Base-by-base conservation (phyloP, 2,797 vertebrate genomes). In the Gobio occitaniae region DNA sequence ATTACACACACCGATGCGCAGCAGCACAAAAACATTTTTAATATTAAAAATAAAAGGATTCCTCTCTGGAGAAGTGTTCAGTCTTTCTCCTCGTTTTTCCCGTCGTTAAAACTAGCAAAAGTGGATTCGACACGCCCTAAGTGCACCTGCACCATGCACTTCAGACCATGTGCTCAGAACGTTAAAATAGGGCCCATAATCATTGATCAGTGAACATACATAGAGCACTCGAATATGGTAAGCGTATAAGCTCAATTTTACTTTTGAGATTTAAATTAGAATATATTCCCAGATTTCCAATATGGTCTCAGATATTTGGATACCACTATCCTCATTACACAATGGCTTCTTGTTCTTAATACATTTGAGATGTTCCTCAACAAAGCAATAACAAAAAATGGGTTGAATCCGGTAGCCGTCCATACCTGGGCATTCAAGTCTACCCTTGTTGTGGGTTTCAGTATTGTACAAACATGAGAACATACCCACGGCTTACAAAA, bases 381-480 rank as follows among this genome's bases (percentile, higher is more conserved):
- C 21, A 74, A 82, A 21, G 41, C 52, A 71, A 19, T 71, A 47
- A 25, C 29, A 50, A 25, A 25, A 61, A 65, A 50, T 16, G 44
- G 12, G 19, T 50, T 65, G 59, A 75, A 83, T 75, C 47, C 0
- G 59, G 41, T 50, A 54, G 11, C 25, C 13, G 17, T 84, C 50
- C 63, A 70, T 78, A 78, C 6, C 38, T 78, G 75, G 29, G 69
- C 76, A 79, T 70, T 78, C 68, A 50, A 52, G n/a, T 85, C 66
- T 41, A 52, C 10, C 54, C 44, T 29, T 52, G 8, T 36, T 84
- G 72, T 47, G 50, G 74, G 15, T 68, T 44, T 83, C 72, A 44
- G n/a, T 77, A 47, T 69, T 77, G 82, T 83, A 66, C 81, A 84
- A 69, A 71, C 52, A 69, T 25, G 29, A 61, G 50, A 63, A 84